Percentiles rank a stretch among this genome's conserved stretches.
Evolutionary conservation across 2,888 invertebrate species (phyloP).

Genomic region (Tanaodytes sp.): DNA sequence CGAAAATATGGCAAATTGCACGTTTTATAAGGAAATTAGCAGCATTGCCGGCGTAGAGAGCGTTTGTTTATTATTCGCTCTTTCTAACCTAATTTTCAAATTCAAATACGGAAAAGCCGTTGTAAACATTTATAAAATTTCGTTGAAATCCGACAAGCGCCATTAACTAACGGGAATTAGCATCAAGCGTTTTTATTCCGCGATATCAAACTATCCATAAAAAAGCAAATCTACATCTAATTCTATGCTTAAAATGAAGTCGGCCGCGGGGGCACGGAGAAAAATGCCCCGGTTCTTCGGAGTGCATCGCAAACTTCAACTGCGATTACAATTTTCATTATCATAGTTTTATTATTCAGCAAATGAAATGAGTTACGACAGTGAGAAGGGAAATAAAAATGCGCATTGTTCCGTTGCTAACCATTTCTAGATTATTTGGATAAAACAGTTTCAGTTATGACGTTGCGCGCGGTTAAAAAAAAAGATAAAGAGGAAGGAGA

Average conservation of each 20-base stretch:
- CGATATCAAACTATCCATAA: slow-evolving; percentile 37
- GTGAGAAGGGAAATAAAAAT: slow-evolving; percentile 54
- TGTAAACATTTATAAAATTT: too few species aligned
- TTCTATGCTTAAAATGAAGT: slow-evolving; percentile 13
- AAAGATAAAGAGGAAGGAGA: too few species aligned
- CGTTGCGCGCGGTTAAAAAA: slow-evolving; percentile 39
- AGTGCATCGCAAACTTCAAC: slow-evolving; percentile 45
- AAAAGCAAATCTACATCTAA: slow-evolving; percentile 42
- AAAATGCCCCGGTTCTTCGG: slow-evolving; percentile 27
- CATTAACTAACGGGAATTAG: slow-evolving; percentile 26
- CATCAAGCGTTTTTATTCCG: slow-evolving; percentile 34
- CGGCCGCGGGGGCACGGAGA: neutral
- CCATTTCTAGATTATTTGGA: slow-evolving; percentile 55
- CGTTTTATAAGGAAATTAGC: too few species aligned
- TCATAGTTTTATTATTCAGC: slow-evolving; percentile 55
- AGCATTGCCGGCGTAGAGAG: too few species aligned
- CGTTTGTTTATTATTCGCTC: too few species aligned
- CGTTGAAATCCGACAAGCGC: too few species aligned
- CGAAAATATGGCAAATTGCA: too few species aligned
- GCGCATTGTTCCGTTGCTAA: slow-evolving; percentile 49
- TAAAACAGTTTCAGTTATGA: slow-evolving; percentile 50
- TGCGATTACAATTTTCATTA: slow-evolving; percentile 55
- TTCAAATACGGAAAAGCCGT: too few species aligned
- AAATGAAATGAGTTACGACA: slow-evolving; percentile 55
- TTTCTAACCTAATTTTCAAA: too few species aligned